phyloP scores from a whole-genome alignment of 35 echinoderm and acorn worm genomes.

The Eucidaris tribuloides region DNA sequence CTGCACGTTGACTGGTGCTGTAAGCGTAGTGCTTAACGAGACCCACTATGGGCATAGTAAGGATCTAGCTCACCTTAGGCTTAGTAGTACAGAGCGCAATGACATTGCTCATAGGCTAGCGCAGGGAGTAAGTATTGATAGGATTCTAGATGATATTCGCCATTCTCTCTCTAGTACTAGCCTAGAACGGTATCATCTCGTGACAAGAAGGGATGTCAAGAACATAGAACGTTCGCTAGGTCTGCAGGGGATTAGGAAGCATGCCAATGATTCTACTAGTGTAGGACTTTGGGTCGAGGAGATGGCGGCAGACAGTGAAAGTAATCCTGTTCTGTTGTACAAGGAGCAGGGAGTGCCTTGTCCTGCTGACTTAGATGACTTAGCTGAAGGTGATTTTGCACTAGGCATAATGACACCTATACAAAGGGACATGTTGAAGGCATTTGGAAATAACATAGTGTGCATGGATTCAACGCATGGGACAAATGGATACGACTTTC shows the following conservation, averaged over 20 bases:
- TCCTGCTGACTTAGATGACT: background rate
- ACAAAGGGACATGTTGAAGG: slow-evolving; percentile 38
- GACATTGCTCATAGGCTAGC: background rate
- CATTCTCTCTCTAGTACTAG: background rate
- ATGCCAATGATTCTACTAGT: slow-evolving; percentile 24
- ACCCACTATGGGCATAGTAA: slow-evolving; percentile 21
- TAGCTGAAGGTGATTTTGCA: slow-evolving; percentile 21
- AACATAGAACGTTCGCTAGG: background rate
- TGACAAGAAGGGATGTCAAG: background rate
- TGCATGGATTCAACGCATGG: slow-evolving; percentile 46
- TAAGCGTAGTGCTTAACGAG: background rate
- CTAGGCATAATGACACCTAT: slow-evolving; percentile 7
- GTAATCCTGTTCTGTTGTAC: slow-evolving; percentile 28
- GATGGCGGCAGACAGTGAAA: background rate
- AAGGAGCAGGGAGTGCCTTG: background rate
- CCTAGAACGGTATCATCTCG: background rate
- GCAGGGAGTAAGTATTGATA: background rate
- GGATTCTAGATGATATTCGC: slow-evolving; percentile 12
- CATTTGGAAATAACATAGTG: background rate
- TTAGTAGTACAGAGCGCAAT: slow-evolving; percentile 4
- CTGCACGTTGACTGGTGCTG: background rate
- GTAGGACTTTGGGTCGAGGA: slow-evolving; percentile 32
- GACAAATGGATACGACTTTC: slow-evolving; percentile 39
- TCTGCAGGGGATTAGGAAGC: background rate
- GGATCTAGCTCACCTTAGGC: slow-evolving; percentile 21